Evolutionary conservation across 2,113 vertebrate genomes (phyloP), one percentile per base, ranked within the genome.

Genomic region (Sander lucioperca): DNA sequence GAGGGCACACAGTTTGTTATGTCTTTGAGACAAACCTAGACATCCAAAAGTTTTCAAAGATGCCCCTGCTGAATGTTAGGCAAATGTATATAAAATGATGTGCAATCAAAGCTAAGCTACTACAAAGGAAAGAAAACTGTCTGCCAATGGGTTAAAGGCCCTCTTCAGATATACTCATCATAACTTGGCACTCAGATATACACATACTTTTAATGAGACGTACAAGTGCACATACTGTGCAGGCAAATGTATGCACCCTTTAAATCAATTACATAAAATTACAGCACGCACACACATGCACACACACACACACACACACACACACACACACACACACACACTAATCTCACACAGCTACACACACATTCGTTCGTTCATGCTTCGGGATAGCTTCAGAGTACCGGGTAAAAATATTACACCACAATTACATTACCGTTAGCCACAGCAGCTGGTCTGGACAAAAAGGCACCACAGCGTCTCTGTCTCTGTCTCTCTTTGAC

Each of bases 381-480:
- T 76, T 79, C 33, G 16, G 79, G 15, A 64, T 72, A 12, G 27
- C 57, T 81, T 74, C 9, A 50, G 79, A 72, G 75, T 27, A 1
- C 47, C 15, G 57, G 65, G 77, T 90, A 85, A 82, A 93, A 91
- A 90, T 87, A 88, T 80, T 80, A 75, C 36, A 68, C 77, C 83
- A 82, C 82, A 89, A 91, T 92, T 87, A 81, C 76, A 90, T 91
- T 88, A 90, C 11, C n/a, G 48, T 89, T 79, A 66, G 78, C 82
- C 82, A 86, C 61, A 79, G 81, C 83, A 88, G 89, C 88, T 89
- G 87, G 87, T 91, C 89, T 87, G 87, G 91, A 89, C 84, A 79
- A 84, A 87, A 83, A 86, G 82, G 86, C 92, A 89, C 89, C 87
- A 80, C 77, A 48, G 59, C 11, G 74, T 88, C 88, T 87, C 85